These are phyloP conservation scores for Anthonomus grandis DNA, from an alignment of 1,140 invertebrate species.

Conservation along the genomic window DNA sequence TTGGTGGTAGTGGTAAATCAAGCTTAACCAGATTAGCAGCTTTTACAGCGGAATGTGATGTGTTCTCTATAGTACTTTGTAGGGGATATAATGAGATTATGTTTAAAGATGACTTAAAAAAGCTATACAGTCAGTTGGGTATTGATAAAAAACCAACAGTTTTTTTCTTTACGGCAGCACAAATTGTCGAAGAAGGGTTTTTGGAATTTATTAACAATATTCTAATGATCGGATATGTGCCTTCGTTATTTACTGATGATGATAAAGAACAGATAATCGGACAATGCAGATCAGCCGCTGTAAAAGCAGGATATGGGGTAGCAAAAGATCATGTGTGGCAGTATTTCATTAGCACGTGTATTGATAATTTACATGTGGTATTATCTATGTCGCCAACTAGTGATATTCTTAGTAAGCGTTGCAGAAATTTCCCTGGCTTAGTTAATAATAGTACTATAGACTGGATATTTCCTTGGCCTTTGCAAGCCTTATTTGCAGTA, in stretches of 20 bases:
- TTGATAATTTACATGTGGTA: constrained; percentile 83
- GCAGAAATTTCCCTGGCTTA: constrained; percentile 86
- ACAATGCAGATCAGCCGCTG: constrained; percentile 63
- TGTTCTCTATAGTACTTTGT: constrained; percentile 80
- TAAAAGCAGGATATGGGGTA: constrained; percentile 63
- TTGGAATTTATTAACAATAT: constrained; percentile 89
- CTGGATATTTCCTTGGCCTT: constrained; percentile 91
- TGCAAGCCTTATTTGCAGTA: constrained; percentile 81
- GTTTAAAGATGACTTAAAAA: constrained; percentile 84
- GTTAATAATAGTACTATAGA: constrained; percentile 92
- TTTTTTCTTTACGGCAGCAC: constrained; percentile 79
- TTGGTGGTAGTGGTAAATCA: constrained; percentile 82
- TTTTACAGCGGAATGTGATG: constrained; percentile 72
- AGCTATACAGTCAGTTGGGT: constrained; percentile 70
- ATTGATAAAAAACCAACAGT: constrained; percentile 74
- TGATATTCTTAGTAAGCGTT: constrained; percentile 73
- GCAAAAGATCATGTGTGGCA: constrained; percentile 77
- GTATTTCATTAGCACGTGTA: constrained; percentile 74
- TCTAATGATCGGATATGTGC: constrained; percentile 76
- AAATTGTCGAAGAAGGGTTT: constrained; percentile 77
- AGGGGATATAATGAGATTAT: constrained; percentile 76
- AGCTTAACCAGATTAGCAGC: constrained; percentile 67
- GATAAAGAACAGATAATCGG: constrained; percentile 78
- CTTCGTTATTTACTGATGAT: constrained; percentile 79
- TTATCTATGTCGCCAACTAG: constrained; percentile 86